Evolutionary conservation across 2,888 invertebrate species (phyloP).

Genomic region (Tineola bisselliella): DNA sequence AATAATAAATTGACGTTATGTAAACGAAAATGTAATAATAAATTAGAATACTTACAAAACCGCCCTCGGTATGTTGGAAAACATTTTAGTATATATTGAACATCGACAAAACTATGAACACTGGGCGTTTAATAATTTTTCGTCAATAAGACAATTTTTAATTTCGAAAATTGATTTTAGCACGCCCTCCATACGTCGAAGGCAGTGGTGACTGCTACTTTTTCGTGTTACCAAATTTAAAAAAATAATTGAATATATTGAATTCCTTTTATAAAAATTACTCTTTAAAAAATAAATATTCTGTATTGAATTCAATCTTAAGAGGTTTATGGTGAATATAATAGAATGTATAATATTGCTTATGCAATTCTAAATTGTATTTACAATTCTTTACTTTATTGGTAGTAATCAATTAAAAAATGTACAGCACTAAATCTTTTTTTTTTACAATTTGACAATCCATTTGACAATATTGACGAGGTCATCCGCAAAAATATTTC

Average conservation of each 20-base stretch:
- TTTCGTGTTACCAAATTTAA: neutral
- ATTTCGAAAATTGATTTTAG: slow-evolving; percentile 17
- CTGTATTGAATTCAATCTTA: no score
- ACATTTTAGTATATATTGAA: slow-evolving; percentile 52
- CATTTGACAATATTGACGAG: neutral
- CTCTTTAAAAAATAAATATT: no score
- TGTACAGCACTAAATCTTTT: neutral
- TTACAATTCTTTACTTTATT: no score
- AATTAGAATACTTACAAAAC: slow-evolving; percentile 49
- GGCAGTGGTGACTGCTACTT: slow-evolving; percentile 18
- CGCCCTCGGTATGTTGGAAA: slow-evolving; percentile 55
- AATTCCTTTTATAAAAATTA: no score
- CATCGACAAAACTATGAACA: slow-evolving; percentile 34
- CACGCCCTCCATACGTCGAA: slow-evolving; percentile 43
- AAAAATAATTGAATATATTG: neutral
- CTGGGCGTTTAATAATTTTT: slow-evolving; percentile 15
- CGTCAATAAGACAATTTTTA: slow-evolving; percentile 6
- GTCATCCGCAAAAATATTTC: neutral
- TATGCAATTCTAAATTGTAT: no score
- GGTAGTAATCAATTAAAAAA: neutral
- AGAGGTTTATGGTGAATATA: no score
- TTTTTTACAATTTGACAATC: neutral
- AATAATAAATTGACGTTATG: slow-evolving; percentile 43
- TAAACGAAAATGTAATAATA: slow-evolving; percentile 53
- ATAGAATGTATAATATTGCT: no score